phyloP scores from a whole-genome alignment of 30 jellyfish, hydroid and myxozoan genomes.

The Nemopilema nomurai region DNA sequence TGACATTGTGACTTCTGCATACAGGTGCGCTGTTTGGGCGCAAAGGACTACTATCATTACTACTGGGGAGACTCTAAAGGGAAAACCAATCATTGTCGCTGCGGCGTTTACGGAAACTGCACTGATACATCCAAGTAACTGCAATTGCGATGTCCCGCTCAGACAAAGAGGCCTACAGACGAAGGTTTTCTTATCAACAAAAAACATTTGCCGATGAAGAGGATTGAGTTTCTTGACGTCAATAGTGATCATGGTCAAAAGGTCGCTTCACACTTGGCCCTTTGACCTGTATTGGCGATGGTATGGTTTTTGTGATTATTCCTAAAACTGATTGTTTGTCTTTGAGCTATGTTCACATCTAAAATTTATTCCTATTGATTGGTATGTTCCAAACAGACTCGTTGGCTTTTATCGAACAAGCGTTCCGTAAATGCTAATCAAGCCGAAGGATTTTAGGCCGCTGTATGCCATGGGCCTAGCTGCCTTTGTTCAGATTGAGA shows the following conservation, averaged over 20 bases:
- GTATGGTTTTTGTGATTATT: constrained; percentile 17
- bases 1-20: no score
- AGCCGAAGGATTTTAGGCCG: no score
- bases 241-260: constrained; percentile 34
- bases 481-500: no score
- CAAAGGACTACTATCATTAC: constrained; percentile 53
- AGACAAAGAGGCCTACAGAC: constrained; percentile 33
- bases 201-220: constrained; percentile 68
- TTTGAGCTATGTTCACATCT: no score
- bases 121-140: constrained; percentile 37
- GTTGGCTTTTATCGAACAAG: no score
- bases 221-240: constrained; percentile 60
- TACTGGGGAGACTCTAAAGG: constrained; percentile 84
- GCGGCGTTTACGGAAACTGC: constrained; percentile 70
- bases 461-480: no score
- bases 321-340: not conserved
- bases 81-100: constrained; percentile 43
- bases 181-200: constrained; percentile 64
- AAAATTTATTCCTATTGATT: no score
- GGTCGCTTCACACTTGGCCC: constrained; percentile 69
- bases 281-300: constrained; percentile 63
- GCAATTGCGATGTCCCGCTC: constrained; percentile 84
- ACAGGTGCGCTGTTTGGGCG: constrained; percentile 75
- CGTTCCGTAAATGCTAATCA: no score
- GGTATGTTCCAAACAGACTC: no score